Base-by-base conservation (phyloP, 2,113 vertebrate species). In the Malurus melanocephalus region DNA sequence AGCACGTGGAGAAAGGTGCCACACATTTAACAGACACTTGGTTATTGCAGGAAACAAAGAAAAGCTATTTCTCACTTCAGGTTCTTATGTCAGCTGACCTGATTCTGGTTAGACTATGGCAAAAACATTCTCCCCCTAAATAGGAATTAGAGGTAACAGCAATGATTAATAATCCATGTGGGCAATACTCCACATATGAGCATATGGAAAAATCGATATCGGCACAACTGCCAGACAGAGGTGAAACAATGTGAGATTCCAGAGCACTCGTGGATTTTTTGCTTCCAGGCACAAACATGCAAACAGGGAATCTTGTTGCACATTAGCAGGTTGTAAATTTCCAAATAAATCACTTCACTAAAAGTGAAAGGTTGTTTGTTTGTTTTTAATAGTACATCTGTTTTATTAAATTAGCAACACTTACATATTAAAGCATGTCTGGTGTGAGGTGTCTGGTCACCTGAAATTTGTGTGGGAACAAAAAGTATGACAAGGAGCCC, bases 261-360 rank as follows among this genome's bases (percentile, higher is more conserved):
- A 91, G 61, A 88, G 65, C 60, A 43, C 51, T 81, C 1, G 0
- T 3, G 51, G 55, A 48, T 68, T 80, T 91, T 74, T 16, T 69
- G 76, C 77, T 95, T 91, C 83, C n/a, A 92, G 77, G 83, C 62
- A 88, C 66, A 90, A 90, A 91, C 52, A 93, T 52, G 64, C 72
- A 88, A 94, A 94, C 53, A 80, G 23, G 32, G 86, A 92, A 91
- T 86, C 91, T 90, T 79, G 83, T 84, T 95, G 92, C 88, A 92
- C 83, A 79, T 94, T 92, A 96, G 88, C 92, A 86, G 90, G 46
- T 61, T 91, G 85, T 93, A 93, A 93, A 93, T 91, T 84, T 75
- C 62, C 61, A 91, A 92, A 94, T 89, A 93, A 95, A 96, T 77
- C 64, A 30, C 23, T 65, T 65, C 68, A 81, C 69, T 84, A 76